Evolutionary conservation across 2,797 vertebrate genomes (phyloP).

Genomic region (Myotis vivesi): DNA sequence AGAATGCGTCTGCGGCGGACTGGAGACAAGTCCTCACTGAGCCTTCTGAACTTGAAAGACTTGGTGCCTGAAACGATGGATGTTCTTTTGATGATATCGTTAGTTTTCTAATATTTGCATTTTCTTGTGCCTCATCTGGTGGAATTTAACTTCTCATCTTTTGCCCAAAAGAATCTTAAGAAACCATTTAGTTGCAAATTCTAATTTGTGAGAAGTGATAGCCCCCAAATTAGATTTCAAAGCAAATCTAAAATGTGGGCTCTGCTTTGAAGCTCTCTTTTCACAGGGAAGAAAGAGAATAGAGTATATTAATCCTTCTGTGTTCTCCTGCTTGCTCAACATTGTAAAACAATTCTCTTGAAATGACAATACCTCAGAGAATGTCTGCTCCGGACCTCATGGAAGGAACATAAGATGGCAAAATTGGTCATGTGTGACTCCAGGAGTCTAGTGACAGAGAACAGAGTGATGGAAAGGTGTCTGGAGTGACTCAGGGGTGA

Average conservation of each 20-base stretch:
- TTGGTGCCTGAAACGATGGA: constrained; percentile 32
- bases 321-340: neutral
- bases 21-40: constrained; percentile 19
- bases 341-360: neutral
- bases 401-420: neutral
- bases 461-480: neutral
- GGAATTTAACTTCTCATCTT: constrained; percentile 47
- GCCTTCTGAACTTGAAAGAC: constrained; percentile 55
- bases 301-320: neutral
- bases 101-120: constrained; percentile 62
- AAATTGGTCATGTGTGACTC: neutral
- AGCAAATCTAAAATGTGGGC: neutral
- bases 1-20: constrained; percentile 24
- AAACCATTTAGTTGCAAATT: constrained; percentile 52
- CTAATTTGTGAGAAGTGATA: constrained; percentile 27
- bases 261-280: neutral
- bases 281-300: neutral
- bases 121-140: constrained; percentile 46
- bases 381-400: neutral
- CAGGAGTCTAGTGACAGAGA: neutral
- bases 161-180: constrained; percentile 33
- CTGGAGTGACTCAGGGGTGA: neutral
- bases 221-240: constrained; percentile 34
- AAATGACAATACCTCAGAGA: neutral
- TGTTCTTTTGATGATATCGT: constrained; percentile 41